Percentiles rank a stretch among this genome's conserved stretches.
Conservation (phyloP, 1,140 invertebrate genomes). For the Ceratitis capitata region DNA sequence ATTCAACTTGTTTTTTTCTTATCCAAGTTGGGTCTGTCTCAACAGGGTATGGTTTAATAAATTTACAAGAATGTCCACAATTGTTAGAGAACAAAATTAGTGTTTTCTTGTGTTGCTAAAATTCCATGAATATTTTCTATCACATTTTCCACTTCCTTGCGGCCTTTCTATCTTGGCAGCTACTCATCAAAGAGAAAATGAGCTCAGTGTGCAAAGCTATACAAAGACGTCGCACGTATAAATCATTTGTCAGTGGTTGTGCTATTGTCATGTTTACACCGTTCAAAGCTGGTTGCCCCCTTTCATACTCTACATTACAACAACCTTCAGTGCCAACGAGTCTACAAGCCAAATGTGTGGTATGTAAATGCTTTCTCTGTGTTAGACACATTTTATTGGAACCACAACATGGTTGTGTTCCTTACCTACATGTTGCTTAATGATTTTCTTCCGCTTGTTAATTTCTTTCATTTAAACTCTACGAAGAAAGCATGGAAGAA, state of each 20-base stretch:
- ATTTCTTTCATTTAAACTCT: neutral
- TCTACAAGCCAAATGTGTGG: neutral
- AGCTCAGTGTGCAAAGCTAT: neutral
- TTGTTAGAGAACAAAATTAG: neutral
- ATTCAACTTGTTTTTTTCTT: no score
- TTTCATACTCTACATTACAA: neutral
- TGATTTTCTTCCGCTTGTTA: neutral
- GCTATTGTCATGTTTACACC: constrained; percentile 18
- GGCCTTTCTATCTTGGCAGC: neutral
- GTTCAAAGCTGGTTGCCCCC: neutral
- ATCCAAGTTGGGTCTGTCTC: no score
- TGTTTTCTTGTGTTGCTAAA: neutral
- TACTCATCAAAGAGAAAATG: neutral
- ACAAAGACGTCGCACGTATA: neutral
- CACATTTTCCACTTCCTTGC: neutral
- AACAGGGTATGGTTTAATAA: neutral
- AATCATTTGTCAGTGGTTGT: neutral
- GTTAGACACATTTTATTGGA: neutral
- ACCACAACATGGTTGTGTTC: neutral
- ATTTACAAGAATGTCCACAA: neutral
- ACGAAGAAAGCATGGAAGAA: no score
- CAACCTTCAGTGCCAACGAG: neutral
- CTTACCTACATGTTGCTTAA: neutral
- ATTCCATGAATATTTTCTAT: neutral
- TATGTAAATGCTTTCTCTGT: neutral